phyloP scores from a whole-genome alignment of 2,888 invertebrate species.

The Trachelus stipa region DNA sequence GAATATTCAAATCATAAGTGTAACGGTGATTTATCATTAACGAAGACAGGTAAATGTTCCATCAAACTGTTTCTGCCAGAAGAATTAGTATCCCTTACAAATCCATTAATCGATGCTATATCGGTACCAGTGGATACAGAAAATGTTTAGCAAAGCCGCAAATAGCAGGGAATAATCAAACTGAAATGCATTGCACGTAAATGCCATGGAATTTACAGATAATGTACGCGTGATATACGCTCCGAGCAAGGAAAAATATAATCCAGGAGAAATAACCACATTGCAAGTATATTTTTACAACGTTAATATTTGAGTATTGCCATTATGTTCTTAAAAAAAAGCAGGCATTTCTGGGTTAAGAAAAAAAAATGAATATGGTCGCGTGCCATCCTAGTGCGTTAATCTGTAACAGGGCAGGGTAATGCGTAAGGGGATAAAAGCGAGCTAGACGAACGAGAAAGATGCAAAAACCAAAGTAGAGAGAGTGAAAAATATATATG shows the following conservation, averaged over 20 bases:
- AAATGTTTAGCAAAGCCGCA: no score
- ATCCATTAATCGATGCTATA: no score
- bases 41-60: no score
- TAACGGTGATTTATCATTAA: no score
- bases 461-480: slow-evolving; percentile 31
- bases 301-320: not conserved
- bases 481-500: slow-evolving; percentile 22
- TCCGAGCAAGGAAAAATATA: not conserved
- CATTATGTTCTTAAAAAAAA: not conserved
- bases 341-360: slow-evolving; percentile 19
- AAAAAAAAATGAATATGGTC: slow-evolving; percentile 14
- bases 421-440: slow-evolving; percentile 22
- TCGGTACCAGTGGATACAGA: no score
- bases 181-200: no score
- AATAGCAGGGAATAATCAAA: no score
- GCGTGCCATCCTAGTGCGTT: slow-evolving; percentile 16
- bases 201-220: no score
- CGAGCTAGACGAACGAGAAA: slow-evolving; percentile 14
- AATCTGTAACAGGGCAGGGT: slow-evolving; percentile 2
- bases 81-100: no score
- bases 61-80: no score
- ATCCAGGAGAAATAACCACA: not conserved
- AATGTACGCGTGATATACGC: no score
- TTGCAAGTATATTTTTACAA: not conserved
- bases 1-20: no score